Percentiles rank a stretch among this genome's conserved stretches.
Evolutionary conservation across 1,140 invertebrate species (phyloP).

Genomic region (Brachionus asplanchnoidis): DNA sequence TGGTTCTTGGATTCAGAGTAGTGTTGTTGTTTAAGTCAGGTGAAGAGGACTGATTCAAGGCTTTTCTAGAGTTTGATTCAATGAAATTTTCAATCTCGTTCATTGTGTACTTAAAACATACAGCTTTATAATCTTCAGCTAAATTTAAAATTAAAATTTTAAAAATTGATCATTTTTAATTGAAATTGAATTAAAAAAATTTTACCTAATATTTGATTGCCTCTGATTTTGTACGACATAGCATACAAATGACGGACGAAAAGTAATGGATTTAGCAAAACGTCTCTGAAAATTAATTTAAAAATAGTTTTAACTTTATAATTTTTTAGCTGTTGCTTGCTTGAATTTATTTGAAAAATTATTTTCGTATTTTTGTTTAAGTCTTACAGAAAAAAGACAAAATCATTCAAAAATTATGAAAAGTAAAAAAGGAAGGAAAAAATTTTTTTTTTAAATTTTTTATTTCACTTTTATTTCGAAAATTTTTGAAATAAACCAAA

Average conservation of each 20-base stretch:
- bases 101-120: slow-evolving; percentile 31
- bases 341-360: background rate
- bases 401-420: no score
- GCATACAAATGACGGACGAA: slow-evolving; percentile 4
- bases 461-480: no score
- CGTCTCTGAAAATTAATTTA: background rate
- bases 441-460: no score
- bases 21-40: background rate
- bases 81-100: slow-evolving; percentile 3
- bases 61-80: background rate
- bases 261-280: slow-evolving; percentile 14
- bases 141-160: background rate
- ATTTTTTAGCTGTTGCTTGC: background rate
- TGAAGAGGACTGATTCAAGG: background rate
- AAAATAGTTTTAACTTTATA: background rate
- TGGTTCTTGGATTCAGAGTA: background rate
- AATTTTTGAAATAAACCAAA: no score
- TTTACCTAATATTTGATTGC: background rate
- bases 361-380: no score
- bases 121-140: slow-evolving; percentile 2
- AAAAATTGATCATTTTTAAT: background rate
- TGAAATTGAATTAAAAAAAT: background rate
- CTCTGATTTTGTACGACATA: background rate
- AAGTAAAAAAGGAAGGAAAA: no score
- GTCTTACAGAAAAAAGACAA: no score